These are phyloP conservation scores for Xestobium rufovillosum DNA, from an alignment of 2,888 invertebrate species.

Conservation along the genomic window DNA sequence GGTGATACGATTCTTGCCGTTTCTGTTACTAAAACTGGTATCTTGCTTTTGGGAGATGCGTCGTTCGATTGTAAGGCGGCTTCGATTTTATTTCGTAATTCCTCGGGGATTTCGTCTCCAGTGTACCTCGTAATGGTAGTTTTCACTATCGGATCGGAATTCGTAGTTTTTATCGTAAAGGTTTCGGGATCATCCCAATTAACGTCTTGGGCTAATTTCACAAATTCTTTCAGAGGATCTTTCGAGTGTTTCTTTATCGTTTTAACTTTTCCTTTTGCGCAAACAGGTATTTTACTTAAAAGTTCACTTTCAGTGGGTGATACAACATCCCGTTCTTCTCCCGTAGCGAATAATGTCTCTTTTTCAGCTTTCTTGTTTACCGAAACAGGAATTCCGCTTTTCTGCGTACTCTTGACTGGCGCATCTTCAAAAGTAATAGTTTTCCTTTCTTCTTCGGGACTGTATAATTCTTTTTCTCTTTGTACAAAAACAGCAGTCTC, in stretches of 20 bases:
- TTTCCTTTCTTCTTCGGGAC: constrained; percentile 11
- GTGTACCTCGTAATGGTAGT: constrained; percentile 38
- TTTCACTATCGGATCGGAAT: constrained; percentile 36
- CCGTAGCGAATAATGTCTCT: constrained; percentile 24
- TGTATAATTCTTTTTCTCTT: constrained; percentile 22
- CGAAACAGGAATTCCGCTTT: constrained; percentile 36
- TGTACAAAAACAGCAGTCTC: constrained; percentile 24
- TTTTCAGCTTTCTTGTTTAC: constrained; percentile 34
- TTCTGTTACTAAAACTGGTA: constrained; percentile 40
- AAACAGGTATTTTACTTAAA: constrained; percentile 40
- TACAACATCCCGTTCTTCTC: constrained; percentile 24
- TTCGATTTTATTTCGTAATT: constrained; percentile 30
- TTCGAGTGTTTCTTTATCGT: constrained; percentile 47
- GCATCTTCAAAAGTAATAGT: constrained; percentile 22
- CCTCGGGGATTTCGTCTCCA: constrained; percentile 20
- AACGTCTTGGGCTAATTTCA: constrained; percentile 40
- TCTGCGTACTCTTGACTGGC: constrained; percentile 19
- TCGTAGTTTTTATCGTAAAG: constrained; percentile 17
- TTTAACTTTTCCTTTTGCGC: constrained; percentile 39
- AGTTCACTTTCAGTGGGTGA: constrained; percentile 34
- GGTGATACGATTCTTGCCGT: constrained; percentile 32
- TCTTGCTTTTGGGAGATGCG: constrained; percentile 40
- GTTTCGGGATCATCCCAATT: constrained; percentile 39
- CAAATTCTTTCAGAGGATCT: constrained; percentile 43
- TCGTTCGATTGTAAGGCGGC: constrained; percentile 22